phyloP scores from a whole-genome alignment of 2,888 invertebrate genomes.

The Pteria penguin region DNA sequence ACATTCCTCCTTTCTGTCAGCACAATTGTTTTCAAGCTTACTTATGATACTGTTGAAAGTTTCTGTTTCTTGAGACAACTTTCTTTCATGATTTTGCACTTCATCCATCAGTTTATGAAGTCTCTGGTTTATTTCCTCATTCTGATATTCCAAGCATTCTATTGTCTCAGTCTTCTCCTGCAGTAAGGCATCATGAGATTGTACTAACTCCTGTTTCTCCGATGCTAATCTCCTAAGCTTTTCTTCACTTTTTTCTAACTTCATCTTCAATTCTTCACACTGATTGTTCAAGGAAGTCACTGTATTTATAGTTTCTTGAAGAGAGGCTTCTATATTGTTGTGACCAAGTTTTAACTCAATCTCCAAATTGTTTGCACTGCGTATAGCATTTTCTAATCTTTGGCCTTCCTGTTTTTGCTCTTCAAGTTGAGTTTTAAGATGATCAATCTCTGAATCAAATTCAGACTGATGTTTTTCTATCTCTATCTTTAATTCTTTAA shows the following conservation, averaged over 20 bases:
- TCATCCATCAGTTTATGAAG: neutral
- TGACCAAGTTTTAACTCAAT: conserved; percentile 31
- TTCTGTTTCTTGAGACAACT: conserved; percentile 5
- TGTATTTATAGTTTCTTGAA: conserved; percentile 31
- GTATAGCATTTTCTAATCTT: conserved; percentile 39
- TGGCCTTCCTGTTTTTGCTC: conserved; percentile 37
- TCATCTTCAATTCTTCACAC: conserved; percentile 8
- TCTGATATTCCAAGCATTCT: conserved; percentile 26
- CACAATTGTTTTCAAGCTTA: conserved; percentile 12
- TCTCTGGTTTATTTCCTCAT: conserved; percentile 12
- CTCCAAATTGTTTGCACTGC: conserved; percentile 15
- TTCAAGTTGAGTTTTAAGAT: conserved; percentile 3
- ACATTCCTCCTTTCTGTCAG: conserved; percentile 1
- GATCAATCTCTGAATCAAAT: conserved; percentile 15
- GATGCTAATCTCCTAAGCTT: conserved; percentile 29
- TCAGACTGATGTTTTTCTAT: conserved; percentile 26
- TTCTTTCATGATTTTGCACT: conserved; percentile 16
- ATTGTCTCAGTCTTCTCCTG: conserved; percentile 42
- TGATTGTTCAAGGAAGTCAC: conserved; percentile 21
- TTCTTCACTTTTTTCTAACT: conserved; percentile 24
- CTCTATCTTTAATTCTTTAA: conserved; percentile 27
- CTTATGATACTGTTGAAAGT: neutral
- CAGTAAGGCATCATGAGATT: conserved; percentile 33
- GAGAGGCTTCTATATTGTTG: conserved; percentile 20
- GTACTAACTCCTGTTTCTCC: conserved; percentile 21